Evolutionary conservation across 64 coral and sea anemone species (phyloP).

Genomic region (Catalaphyllia jardinei): DNA sequence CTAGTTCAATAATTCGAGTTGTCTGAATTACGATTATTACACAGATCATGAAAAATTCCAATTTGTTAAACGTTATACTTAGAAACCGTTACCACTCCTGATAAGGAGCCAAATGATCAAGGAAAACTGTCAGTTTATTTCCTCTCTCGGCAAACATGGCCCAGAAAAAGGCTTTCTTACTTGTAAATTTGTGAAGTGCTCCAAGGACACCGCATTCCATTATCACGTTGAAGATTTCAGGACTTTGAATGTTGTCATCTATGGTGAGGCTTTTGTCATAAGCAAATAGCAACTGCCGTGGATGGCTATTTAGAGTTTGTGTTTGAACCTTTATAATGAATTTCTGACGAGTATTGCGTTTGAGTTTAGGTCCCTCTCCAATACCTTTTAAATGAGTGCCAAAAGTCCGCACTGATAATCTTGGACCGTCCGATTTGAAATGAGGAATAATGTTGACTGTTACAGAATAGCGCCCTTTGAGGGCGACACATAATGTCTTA

Average conservation of each 20-base stretch:
- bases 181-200: conserved; percentile 8
- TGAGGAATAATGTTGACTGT: too few species aligned
- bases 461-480: conserved; percentile 50
- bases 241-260: conserved; percentile 49
- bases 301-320: conserved; percentile 39
- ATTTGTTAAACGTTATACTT: background rate
- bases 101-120: conserved; percentile 70
- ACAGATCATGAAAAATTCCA: too few species aligned
- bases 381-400: conserved; percentile 62
- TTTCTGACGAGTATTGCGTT: conserved; percentile 8
- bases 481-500: conserved; percentile 23
- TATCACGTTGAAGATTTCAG: conserved; percentile 74
- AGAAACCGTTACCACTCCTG: conserved; percentile 31
- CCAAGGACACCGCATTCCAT: conserved; percentile 93
- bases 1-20: too few species aligned
- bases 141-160: conserved; percentile 53
- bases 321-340: conserved; percentile 90
- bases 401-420: background rate
- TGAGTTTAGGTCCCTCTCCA: conserved; percentile 62
- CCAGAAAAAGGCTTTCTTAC: conserved; percentile 79
- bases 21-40: too few species aligned
- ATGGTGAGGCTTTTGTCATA: conserved; percentile 63
- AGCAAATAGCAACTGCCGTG: conserved; percentile 26
- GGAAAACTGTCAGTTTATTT: conserved; percentile 54
- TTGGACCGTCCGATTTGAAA: too few species aligned